Base-by-base conservation (phyloP, 2,113 vertebrate genomes). In the Fulica atra region DNA sequence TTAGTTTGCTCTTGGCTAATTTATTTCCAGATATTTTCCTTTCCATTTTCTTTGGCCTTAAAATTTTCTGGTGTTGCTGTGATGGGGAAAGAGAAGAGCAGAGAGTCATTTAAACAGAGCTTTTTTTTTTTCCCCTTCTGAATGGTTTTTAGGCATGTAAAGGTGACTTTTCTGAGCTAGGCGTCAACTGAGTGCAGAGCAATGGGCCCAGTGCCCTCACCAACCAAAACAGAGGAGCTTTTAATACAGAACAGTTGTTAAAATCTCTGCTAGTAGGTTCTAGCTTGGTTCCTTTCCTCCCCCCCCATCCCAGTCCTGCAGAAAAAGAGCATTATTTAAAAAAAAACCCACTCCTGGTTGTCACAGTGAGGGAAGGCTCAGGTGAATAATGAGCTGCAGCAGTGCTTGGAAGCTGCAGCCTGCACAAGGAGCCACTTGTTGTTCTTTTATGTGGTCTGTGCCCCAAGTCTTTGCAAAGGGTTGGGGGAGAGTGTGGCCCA, bases 351-450 rank as follows among this genome's bases (percentile, higher is more conserved):
- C 84, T 96, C 81, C 40, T 95, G 94, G 91, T 97, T 96, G 95
- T 93, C 94, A 87, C 86, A 96, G 96, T 71, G 89, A 95, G 36
- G 86, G 88, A 44, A 48, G 33, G 38, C 89, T 81, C 77, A 74
- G 91, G 36, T 74, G 84, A 80, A 60, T 79, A 93, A 80, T 91
- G 91, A 76, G 81, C 94, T 84, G 81, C 38, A n/a, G 72, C 25
- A 74, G 77, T 94, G 12, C 89, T 79, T 88, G 88, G 66, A 72
- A 89, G 78, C 36, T 25, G 63, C 84, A 95, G 93, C 63, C 84
- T 26, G 65, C 15, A 2, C 74, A 13, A 25, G 87, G 68, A 70
- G 88, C 77, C 70, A 17, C 48, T 85, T 14, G 61, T 91, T 97
- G 94, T 38, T 96, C 81, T n/a, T 60, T 95, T 91, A 0, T 74